Base-by-base conservation (phyloP, 1,140 invertebrate species). In the Wasmannia auropunctata region DNA sequence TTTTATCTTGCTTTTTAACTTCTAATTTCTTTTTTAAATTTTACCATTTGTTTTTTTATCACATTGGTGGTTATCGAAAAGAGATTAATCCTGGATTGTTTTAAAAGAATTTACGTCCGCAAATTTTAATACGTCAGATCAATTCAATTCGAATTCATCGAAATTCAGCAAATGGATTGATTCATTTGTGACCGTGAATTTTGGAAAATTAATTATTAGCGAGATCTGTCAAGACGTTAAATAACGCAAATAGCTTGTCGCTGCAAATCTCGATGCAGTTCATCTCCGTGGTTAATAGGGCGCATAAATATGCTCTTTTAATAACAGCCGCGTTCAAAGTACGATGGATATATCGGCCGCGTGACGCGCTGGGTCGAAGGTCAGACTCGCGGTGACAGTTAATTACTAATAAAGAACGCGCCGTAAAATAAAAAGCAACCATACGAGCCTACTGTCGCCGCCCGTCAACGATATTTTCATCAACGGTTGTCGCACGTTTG, bases 341-440 rank as follows among this genome's bases (percentile, higher is more conserved):
- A 58, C 75, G 84, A 67, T 31, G 37, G 22, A 67, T 43, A 79
- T 43, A 37, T 77, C 51, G 76, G 77, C 51, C 70, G 37, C 75
- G 75, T 87, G 76, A 90, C 88, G 63, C 70, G 43, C 16, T 56
- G 46, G 58, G 75, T 90, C 88, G 28, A 16, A 72, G 86, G 81
- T 87, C 86, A 62, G 22, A n/a, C n/a, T 62, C 79, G 40, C 49
- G 62, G 40, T 46, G 79, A 34, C 54, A 67, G 56, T 87, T 89
- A 85, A 89, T 87, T 84, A 63, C 60, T 56, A 84, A 69, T 54
- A 77, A 89, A 84, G 79, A 84, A 28, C 56, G 25, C 56, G 56
- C 31, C 40, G 60, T 77, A 74, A 90, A 80, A 77, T 72, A 86
- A 37, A 63, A 6, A 65, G 83, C 70, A 60, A n/a, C 19, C 37